Evolutionary conservation across 2,888 invertebrate genomes (phyloP).

Genomic region (Megalurothrips usitatus): DNA sequence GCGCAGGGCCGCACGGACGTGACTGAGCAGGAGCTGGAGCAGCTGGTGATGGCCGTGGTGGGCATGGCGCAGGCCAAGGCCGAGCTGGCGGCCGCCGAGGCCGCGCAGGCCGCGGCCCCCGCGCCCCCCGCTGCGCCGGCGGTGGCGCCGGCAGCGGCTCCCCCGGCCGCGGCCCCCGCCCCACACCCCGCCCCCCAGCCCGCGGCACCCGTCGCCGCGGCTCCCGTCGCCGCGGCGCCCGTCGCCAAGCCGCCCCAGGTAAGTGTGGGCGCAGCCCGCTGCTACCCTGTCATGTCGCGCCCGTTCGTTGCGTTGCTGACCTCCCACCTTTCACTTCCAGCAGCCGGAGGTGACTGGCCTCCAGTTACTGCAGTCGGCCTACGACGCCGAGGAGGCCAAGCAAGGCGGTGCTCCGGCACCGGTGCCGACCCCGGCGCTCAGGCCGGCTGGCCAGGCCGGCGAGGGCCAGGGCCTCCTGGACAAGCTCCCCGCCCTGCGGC

Average conservation of each 20-base stretch:
- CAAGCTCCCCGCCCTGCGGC: background rate
- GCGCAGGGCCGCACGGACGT: slow-evolving; percentile 78
- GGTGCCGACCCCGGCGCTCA: background rate
- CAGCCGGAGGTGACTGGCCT: slow-evolving; percentile 33
- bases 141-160: too few relatives aligned
- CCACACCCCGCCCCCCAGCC: background rate
- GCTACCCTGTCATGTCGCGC: background rate
- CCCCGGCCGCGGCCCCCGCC: too few relatives aligned
- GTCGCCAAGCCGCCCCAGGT: background rate
- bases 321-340: background rate
- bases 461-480: background rate
- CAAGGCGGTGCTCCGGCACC: background rate
- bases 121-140: background rate
- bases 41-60: slow-evolving; percentile 73
- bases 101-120: slow-evolving; percentile 16
- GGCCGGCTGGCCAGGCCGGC: background rate
- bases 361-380: slow-evolving; percentile 40
- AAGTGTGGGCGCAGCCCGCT: background rate
- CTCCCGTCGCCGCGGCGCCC: background rate
- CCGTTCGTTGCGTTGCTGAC: background rate
- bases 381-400: slow-evolving; percentile 37
- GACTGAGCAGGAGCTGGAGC: slow-evolving; percentile 71
- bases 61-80: slow-evolving; percentile 60
- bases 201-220: background rate
- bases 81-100: slow-evolving; percentile 41